Base-by-base conservation (phyloP, 2,797 vertebrate genomes). In the Emydoidea blandingii region DNA sequence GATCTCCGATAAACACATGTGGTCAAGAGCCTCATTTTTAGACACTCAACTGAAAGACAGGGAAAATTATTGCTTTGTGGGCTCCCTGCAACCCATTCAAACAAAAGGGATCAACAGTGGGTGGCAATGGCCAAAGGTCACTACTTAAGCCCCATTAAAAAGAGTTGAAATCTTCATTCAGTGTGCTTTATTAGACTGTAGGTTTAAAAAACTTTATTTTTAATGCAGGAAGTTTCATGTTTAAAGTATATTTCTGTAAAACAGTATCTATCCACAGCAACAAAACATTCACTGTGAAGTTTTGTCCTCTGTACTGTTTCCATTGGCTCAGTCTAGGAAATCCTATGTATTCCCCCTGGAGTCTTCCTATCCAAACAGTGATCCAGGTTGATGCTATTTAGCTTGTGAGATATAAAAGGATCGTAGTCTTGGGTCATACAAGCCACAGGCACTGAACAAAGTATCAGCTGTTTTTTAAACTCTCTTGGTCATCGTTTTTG, bases 91-190 rank as follows among this genome's bases (percentile, higher is more conserved):
- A 54, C 68, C 53, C 27, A 53, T 7, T 15, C 21, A 29, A n/a
- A 62, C 49, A 84, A 89, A 83, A 87, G 8, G 59, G 9, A 88
- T 87, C 80, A 93, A 85, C 29, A 79, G 34, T 59, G n/a, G 53
- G 52, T 65, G 79, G 62, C 65, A 79, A 23, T 25, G 81, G 82
- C 54, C 47, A 74, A 44, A 94, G 50, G 81, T 56, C n/a, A 85
- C 41, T 86, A 79, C 74, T 85, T 82, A 86, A 29, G 87, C 65
- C 44, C 44, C 44, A 23, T 44, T 23, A 92, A 90, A 92, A 97
- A 80, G 52, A 74, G 76, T 47, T 52, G 57, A 74, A 23, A 76
- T 8, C 37, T 47, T 68, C 83, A 50, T 34, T n/a, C 56, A 49
- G 82, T 10, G 16, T 84, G 23, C 53, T 74, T 78, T 86, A 86